These are phyloP conservation scores for Teleopsis dalmanni DNA, from an alignment of 1,140 invertebrate species.

Conservation along the genomic window DNA sequence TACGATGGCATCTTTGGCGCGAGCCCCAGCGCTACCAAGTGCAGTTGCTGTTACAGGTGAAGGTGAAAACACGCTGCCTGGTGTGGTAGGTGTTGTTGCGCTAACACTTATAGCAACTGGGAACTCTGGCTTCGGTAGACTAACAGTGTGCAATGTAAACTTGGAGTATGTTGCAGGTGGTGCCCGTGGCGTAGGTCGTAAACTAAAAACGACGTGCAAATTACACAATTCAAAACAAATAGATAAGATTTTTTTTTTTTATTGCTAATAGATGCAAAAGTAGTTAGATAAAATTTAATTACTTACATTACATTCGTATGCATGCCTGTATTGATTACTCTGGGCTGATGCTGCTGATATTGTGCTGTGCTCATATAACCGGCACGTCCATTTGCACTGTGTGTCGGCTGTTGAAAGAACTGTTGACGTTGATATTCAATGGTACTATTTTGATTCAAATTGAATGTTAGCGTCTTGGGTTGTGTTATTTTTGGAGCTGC, in stretches of 20 bases:
- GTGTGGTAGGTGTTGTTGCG: slow-evolving; percentile 35
- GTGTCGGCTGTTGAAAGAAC: slow-evolving; percentile 35
- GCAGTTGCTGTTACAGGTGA: slow-evolving; percentile 17
- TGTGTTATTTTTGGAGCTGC: slow-evolving; percentile 34
- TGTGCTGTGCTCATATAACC: slow-evolving; percentile 6
- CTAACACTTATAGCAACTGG: slow-evolving; percentile 49
- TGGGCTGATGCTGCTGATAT: slow-evolving; percentile 27
- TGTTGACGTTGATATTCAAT: slow-evolving; percentile 40
- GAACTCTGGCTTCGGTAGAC: slow-evolving; percentile 63
- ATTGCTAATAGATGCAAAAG: not conserved
- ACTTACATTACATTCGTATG: slow-evolving; percentile 44
- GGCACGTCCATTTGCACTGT: slow-evolving; percentile 14
- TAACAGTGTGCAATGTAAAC: slow-evolving; percentile 65
- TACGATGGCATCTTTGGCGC: slow-evolving; percentile 22
- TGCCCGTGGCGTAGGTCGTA: slow-evolving; percentile 31
- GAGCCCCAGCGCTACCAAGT: slow-evolving; percentile 28
- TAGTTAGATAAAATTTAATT: not conserved
- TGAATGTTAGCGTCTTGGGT: slow-evolving; percentile 40
- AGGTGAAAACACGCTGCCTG: slow-evolving; percentile 28
- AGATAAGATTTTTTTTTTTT: not conserved
- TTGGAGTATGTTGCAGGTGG: slow-evolving; percentile 45
- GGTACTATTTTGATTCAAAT: slow-evolving; percentile 41
- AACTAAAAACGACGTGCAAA: slow-evolving; percentile 18
- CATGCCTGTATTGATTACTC: slow-evolving; percentile 31
- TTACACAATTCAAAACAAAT: not conserved